Base-by-base conservation (phyloP, 2,888 invertebrate species). In the Machimus rusticus region DNA sequence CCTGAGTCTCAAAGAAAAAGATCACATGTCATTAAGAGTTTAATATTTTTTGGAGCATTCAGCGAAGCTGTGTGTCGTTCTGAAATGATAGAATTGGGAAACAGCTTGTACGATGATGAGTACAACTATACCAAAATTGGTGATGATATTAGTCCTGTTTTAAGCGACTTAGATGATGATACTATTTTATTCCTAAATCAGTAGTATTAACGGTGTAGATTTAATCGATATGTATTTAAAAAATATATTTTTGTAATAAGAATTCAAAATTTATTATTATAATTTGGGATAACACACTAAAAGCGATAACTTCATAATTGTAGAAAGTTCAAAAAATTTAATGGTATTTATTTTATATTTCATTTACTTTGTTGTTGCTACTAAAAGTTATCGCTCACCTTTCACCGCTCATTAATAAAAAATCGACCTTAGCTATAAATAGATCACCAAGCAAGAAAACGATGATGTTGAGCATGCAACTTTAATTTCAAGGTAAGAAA, bases 51-150 rank as follows among this genome's bases (percentile, higher is more conserved):
- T 55, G 91, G 90, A 37, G 90, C 91, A 39, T 92, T 92, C 86
- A 91, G 90, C 87, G 92, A 92, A 87, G 91, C 91, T n/a, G 90
- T 92, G 8, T 91, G 91, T 87, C 89, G 89, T 84, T 89, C 89
- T 0, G 92, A 92, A 88, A 91, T 91, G 9, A 89, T 90, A 28
- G 92, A 91, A 87, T 87, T 92, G 74, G 91, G 90, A 16, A 90
- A 90, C 82, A 90, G 91, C 89, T 88, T 91, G 55, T 90, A 89
- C 87, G 89, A 90, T 28, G 87, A 89, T 5, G 82, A 51, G 12
- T 66, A 84, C 66, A 34, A 37, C 14, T 66, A 66, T 66, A 5
- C 14, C 37, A 34, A 23, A 37, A 34, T 37, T 23, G 57, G 16
- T 79, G 43, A 46, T 16, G 31, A 37, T 37, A 66, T 23, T 34